Conservation (phyloP, 2,113 vertebrate genomes). For the Syngnathus scovelli region DNA sequence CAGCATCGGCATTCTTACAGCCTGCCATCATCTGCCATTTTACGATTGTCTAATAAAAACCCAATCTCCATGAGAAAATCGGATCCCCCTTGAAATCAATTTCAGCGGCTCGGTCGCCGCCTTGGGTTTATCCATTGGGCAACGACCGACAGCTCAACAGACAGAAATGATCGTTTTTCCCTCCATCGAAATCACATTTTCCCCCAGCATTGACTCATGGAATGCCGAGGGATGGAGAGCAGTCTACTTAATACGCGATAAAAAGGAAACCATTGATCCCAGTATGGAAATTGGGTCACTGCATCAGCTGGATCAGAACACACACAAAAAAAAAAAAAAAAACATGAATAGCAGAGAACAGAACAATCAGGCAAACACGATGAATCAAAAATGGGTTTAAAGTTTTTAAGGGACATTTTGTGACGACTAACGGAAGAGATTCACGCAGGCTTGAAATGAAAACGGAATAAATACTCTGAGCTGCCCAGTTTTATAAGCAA, state of each 20-base stretch:
- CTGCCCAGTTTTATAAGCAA: not conserved
- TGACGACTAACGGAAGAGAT: not conserved
- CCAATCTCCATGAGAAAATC: slow-evolving; percentile 1
- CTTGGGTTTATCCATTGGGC: not conserved
- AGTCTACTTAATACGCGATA: not conserved
- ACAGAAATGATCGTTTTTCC: not conserved
- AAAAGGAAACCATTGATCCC: slow-evolving; percentile 8
- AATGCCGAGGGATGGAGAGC: not conserved
- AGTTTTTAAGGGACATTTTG: not conserved
- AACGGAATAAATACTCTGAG: not conserved
- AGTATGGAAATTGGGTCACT: slow-evolving; percentile 22
- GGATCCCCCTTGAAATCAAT: slow-evolving; percentile 4
- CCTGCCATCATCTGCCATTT: not conserved
- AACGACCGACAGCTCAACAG: not conserved
- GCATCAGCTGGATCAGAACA: slow-evolving; percentile 11
- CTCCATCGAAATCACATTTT: not conserved
- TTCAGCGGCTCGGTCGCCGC: not conserved
- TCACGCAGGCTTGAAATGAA: not conserved
- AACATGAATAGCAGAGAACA: not conserved
- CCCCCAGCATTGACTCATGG: not conserved
- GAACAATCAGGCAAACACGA: not conserved
- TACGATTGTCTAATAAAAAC: not conserved
- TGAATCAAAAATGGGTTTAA: not conserved
- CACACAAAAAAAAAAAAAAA: not conserved
- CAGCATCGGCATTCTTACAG: not conserved